These are phyloP conservation scores for Drosophila lowei DNA, from an alignment of 1,140 invertebrate genomes.

Conservation along the genomic window DNA sequence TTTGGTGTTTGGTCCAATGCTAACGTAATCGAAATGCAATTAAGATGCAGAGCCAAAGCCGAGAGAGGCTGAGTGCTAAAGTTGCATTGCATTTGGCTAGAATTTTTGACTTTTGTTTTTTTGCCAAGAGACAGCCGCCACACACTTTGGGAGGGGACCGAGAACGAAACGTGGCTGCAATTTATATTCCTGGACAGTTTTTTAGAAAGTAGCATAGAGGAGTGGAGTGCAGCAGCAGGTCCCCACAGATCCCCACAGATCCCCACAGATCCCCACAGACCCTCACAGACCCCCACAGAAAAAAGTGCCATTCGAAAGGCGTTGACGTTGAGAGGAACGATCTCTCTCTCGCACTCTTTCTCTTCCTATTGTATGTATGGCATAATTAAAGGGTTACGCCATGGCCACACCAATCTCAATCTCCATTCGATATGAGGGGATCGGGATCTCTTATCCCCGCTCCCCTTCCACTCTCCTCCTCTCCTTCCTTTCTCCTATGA, in stretches of 20 bases:
- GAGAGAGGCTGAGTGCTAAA: constrained; percentile 30
- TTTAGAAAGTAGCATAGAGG: constrained; percentile 68
- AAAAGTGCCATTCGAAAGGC: constrained; percentile 74
- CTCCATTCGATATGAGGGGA: constrained; percentile 56
- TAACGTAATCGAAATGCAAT: constrained; percentile 79
- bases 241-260: constrained; percentile 25
- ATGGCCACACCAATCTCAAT: constrained; percentile 69
- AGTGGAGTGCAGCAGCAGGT: constrained; percentile 36
- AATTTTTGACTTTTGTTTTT: constrained; percentile 47
- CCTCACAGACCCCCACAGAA: constrained; percentile 10
- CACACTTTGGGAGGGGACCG: not conserved
- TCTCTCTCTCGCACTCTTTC: not conserved
- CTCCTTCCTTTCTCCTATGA: constrained; percentile 49
- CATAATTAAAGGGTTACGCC: constrained; percentile 79
- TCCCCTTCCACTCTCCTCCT: not conserved
- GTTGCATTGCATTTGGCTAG: constrained; percentile 21
- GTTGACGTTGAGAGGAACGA: constrained; percentile 64
- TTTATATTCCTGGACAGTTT: constrained; percentile 72
- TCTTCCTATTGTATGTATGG: constrained; percentile 21
- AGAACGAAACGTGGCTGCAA: constrained; percentile 46
- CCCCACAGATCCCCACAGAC: constrained; percentile 19
- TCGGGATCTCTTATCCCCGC: constrained; percentile 22
- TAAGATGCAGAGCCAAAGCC: constrained; percentile 48
- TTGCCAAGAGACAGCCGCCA: no score
- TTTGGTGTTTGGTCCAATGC: constrained; percentile 60